phyloP scores from a whole-genome alignment of 2,888 invertebrate genomes.

The Myopa testacea region DNA sequence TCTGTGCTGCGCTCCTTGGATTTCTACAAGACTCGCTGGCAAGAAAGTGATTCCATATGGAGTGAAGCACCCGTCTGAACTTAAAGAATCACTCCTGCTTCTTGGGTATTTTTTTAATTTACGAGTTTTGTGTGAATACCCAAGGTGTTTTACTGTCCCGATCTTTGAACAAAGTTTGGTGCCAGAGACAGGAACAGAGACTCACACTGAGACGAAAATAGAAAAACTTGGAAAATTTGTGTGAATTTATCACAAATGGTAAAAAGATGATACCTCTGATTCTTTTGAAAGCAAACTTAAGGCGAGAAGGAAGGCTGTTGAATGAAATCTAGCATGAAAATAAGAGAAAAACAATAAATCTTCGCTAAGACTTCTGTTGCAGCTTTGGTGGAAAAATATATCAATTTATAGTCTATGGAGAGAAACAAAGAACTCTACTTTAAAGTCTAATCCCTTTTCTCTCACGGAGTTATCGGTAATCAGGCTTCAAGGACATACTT shows the following conservation, averaged over 20 bases:
- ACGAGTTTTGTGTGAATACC: neutral
- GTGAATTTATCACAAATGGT: neutral
- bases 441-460: neutral
- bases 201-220: no score
- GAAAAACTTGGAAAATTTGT: neutral
- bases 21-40: no score
- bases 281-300: neutral
- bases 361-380: no score
- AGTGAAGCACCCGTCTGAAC: neutral
- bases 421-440: no score
- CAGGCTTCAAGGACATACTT: no score
- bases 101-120: neutral
- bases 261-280: neutral
- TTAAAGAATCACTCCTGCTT: neutral
- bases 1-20: no score
- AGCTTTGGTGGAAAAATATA: no score
- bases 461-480: no score
- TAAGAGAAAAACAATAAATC: neutral
- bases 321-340: neutral
- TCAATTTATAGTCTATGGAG: no score
- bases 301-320: neutral
- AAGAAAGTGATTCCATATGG: neutral
- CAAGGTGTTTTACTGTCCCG: neutral
- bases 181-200: neutral
- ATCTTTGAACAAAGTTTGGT: neutral